Evolutionary conservation across 2,113 vertebrate genomes (phyloP).

Genomic region (Herpailurus yagouaroundi): DNA sequence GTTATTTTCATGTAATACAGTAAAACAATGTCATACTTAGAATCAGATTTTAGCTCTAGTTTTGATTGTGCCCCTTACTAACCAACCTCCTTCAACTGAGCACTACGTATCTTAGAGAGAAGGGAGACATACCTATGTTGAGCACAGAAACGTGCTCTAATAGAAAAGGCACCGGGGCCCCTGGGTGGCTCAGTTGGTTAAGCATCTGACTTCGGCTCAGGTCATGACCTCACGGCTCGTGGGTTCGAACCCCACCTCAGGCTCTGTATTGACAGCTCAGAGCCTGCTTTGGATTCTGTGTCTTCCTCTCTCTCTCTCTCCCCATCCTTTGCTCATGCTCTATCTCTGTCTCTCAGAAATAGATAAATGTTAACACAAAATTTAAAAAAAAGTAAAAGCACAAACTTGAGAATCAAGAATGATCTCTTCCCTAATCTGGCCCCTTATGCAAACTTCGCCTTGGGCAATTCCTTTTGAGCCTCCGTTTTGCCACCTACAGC

Average conservation of each 20-base stretch:
- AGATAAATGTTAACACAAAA: too few relatives aligned
- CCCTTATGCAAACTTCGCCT: not conserved
- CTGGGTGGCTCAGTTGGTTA: too few relatives aligned
- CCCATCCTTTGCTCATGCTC: too few relatives aligned
- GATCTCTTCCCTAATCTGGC: not conserved
- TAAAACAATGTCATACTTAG: not conserved
- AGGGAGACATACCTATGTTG: not conserved
- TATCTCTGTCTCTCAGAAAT: too few relatives aligned
- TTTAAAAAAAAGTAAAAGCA: not conserved
- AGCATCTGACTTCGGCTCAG: too few relatives aligned
- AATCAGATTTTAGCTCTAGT: not conserved
- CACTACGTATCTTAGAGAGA: not conserved
- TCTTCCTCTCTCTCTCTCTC: too few relatives aligned
- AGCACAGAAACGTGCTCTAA: not conserved
- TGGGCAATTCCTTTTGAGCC: not conserved
- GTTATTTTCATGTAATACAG: not conserved
- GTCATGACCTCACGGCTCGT: too few relatives aligned
- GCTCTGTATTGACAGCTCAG: too few relatives aligned
- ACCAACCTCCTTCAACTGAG: not conserved
- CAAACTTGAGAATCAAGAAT: not conserved
- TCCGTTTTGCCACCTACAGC: not conserved
- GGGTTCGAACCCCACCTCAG: too few relatives aligned
- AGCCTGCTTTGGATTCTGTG: too few relatives aligned
- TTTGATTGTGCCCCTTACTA: not conserved
- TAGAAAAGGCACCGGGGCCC: not conserved